Conservation (phyloP, 1,140 invertebrate species). For the Drosophila pachea region DNA sequence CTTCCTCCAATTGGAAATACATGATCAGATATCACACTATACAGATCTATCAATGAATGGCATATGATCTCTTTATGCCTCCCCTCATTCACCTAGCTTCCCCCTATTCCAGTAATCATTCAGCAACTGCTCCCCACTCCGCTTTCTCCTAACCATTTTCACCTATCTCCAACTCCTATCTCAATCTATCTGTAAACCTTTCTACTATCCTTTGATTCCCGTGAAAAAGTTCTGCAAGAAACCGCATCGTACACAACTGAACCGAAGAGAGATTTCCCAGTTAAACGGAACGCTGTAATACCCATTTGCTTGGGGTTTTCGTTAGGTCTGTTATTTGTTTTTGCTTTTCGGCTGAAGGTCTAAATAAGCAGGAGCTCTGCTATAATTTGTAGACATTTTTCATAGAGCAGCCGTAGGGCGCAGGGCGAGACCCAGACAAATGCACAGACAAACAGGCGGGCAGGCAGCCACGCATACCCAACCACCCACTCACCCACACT, state of each 20-base stretch:
- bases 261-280: constrained; percentile 4
- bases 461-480: not conserved
- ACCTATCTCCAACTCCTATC: too few relatives aligned
- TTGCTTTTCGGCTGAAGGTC: constrained; percentile 1
- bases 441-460: constrained; percentile 26
- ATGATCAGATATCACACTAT: too few relatives aligned
- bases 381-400: constrained; percentile 71
- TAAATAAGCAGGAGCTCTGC: constrained; percentile 27
- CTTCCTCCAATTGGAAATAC: too few relatives aligned
- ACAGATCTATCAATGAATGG: too few relatives aligned
- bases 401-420: constrained; percentile 32
- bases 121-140: too few relatives aligned
- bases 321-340: not conserved
- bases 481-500: constrained; percentile 14
- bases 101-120: too few relatives aligned
- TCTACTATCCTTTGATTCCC: too few relatives aligned
- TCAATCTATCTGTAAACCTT: too few relatives aligned
- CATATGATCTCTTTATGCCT: too few relatives aligned
- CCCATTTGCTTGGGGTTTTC: constrained; percentile 37
- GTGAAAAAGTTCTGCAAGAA: too few relatives aligned
- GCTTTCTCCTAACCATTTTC: too few relatives aligned
- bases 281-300: constrained; percentile 41
- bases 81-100: too few relatives aligned
- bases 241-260: not conserved
- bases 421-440: constrained; percentile 47